Evolutionary conservation across 2,797 vertebrate species (phyloP).

Genomic region (Cryptoprocta ferox): DNA sequence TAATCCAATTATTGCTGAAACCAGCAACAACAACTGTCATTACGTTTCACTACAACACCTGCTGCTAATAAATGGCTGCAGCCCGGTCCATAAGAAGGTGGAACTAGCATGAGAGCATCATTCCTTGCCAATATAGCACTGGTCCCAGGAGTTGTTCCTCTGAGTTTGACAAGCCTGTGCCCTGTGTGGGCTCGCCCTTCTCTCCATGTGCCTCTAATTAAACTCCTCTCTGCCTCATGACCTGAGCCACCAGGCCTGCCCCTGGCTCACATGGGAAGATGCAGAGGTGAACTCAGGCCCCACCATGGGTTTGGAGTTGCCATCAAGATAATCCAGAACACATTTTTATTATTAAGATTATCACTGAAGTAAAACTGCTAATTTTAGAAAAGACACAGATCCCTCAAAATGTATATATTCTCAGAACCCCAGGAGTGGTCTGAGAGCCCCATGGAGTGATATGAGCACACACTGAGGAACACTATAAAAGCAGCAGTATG

Average conservation of each 20-base stretch:
- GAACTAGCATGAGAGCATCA: background rate
- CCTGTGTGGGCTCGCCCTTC: background rate
- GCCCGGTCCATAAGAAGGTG: background rate
- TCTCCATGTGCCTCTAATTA: background rate
- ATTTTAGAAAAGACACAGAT: slow-evolving; percentile 22
- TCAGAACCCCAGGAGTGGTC: background rate
- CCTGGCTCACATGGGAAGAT: background rate
- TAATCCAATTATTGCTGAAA: slow-evolving; percentile 20
- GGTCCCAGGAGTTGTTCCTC: background rate
- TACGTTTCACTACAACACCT: background rate
- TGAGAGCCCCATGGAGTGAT: background rate
- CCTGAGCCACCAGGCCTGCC: background rate
- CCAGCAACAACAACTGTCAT: background rate
- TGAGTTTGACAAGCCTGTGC: background rate
- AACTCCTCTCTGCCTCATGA: background rate
- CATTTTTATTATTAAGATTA: background rate
- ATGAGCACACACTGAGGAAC: background rate
- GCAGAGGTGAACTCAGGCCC: background rate
- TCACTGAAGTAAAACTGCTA: background rate
- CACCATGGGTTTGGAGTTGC: background rate
- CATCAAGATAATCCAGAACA: background rate
- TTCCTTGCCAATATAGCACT: background rate
- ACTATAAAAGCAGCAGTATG: background rate
- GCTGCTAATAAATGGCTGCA: background rate
- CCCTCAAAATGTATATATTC: background rate